phyloP scores from a whole-genome alignment of 2,888 invertebrate genomes.

The Nomada goodeniana region DNA sequence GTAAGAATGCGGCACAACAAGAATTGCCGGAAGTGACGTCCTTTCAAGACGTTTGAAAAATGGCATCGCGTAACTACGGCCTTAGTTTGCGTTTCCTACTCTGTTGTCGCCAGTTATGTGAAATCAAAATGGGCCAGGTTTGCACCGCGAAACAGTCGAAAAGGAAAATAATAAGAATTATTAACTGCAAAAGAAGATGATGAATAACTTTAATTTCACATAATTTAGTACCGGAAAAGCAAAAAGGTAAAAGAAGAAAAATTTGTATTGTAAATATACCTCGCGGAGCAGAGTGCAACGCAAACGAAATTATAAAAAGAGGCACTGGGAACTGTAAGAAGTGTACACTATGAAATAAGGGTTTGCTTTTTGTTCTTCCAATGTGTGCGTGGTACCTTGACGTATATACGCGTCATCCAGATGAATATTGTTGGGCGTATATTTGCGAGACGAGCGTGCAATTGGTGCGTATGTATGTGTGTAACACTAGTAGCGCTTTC shows the following conservation, averaged over 20 bases:
- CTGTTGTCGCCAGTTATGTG: background rate
- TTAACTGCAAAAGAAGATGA: background rate
- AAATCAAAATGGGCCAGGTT: slow-evolving; percentile 8
- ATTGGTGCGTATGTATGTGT: background rate
- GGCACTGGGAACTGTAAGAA: background rate
- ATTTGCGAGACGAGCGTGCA: slow-evolving; percentile 17
- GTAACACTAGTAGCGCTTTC: slow-evolving; percentile 26
- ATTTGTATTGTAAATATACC: background rate
- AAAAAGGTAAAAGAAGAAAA: background rate
- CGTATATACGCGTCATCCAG: background rate
- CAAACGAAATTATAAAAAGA: slow-evolving; percentile 19
- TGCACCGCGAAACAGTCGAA: background rate
- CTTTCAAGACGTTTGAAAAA: background rate
- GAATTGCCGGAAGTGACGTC: background rate
- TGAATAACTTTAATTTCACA: slow-evolving; percentile 19
- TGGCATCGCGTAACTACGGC: background rate
- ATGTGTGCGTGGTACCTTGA: background rate
- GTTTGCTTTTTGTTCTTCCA: slow-evolving; percentile 23
- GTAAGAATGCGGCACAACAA: background rate
- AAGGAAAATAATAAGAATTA: slow-evolving; percentile 7
- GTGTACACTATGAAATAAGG: slow-evolving; percentile 10
- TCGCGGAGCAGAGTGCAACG: background rate
- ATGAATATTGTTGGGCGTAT: slow-evolving; percentile 1
- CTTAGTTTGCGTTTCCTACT: background rate
- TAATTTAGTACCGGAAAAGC: slow-evolving; percentile 20